Percentiles rank a stretch among this genome's conserved stretches.
These are phyloP conservation scores for Pedionomus torquatus DNA, from an alignment of 2,113 vertebrate genomes.

Conservation along the genomic window DNA sequence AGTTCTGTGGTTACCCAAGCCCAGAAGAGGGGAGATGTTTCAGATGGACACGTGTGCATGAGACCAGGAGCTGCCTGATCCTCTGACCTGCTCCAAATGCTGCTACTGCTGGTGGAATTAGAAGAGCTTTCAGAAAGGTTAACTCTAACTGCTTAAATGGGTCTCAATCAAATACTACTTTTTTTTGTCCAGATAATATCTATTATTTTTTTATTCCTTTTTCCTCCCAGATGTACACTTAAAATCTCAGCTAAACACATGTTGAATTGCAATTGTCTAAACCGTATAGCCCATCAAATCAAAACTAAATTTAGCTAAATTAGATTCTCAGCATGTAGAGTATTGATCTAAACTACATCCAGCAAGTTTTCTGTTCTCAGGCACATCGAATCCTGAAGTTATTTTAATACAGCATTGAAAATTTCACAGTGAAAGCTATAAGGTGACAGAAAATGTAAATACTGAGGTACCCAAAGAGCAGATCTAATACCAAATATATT, in stretches of 20 bases:
- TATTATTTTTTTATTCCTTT: background rate
- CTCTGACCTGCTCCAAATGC: background rate
- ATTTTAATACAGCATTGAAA: background rate
- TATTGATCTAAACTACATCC: background rate
- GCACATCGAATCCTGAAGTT: background rate
- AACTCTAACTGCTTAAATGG: background rate
- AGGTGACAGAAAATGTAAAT: background rate
- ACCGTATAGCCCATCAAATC: background rate
- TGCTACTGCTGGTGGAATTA: background rate
- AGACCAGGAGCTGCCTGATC: background rate
- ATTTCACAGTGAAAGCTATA: background rate
- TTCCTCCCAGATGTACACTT: background rate
- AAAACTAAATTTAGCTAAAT: background rate
- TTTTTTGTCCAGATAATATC: background rate
- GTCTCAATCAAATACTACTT: background rate
- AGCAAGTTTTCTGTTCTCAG: background rate
- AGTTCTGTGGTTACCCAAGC: background rate
- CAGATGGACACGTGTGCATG: accelerated
- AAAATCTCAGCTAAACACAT: background rate
- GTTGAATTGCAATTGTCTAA: background rate
- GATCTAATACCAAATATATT: background rate
- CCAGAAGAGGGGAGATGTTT: background rate
- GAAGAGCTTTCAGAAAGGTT: background rate
- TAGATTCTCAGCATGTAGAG: background rate
- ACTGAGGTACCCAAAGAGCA: background rate